These are phyloP conservation scores for Python bivittatus DNA, from an alignment of 2,113 vertebrate genomes.

Conservation along the genomic window DNA sequence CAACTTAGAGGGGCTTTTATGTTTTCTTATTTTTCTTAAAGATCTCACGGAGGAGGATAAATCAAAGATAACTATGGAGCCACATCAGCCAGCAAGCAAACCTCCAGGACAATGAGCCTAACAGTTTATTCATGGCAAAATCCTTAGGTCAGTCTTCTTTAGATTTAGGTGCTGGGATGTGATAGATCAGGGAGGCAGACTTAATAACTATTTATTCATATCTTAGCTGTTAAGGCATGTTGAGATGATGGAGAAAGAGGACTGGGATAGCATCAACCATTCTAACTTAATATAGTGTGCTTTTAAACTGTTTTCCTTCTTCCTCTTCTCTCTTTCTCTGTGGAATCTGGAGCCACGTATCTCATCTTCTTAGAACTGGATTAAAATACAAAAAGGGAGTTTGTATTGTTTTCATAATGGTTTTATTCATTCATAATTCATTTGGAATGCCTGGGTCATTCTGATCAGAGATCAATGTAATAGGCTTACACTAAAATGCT, in stretches of 20 bases:
- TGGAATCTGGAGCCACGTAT: neutral
- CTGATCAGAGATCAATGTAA: neutral
- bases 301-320: neutral
- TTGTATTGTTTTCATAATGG: neutral
- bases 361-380: neutral
- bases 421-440: neutral
- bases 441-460: constrained; percentile 2
- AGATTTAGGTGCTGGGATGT: too few species aligned
- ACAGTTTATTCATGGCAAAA: neutral
- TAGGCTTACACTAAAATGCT: neutral
- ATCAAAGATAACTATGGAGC: neutral
- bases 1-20: neutral
- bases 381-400: neutral
- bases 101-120: neutral
- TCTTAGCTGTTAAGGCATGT: neutral
- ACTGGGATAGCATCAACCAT: neutral
- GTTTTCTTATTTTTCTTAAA: constrained; percentile 11
- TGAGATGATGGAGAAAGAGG: neutral
- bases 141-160: neutral
- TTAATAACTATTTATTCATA: too few species aligned
- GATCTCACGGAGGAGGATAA: neutral
- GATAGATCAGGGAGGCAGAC: too few species aligned
- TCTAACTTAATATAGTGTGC: neutral
- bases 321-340: neutral
- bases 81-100: accelerated